Percentiles rank a stretch among this genome's conserved stretches.
phyloP scores from a whole-genome alignment of 1,140 invertebrate genomes.

The Cataglyphis hispanica region DNA sequence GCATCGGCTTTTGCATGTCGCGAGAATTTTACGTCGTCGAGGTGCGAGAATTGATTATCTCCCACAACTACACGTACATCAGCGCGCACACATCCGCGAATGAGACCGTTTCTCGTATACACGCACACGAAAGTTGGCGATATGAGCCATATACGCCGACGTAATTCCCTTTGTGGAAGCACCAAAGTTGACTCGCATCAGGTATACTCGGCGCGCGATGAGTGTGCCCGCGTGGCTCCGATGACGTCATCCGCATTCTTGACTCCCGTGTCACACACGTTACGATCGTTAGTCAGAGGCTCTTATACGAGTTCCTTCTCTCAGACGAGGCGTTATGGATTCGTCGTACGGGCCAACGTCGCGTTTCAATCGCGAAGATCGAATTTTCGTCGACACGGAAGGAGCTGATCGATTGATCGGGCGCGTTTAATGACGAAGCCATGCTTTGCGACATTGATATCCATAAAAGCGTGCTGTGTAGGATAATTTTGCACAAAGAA shows the following conservation, averaged over 20 bases:
- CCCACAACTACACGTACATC: conserved; percentile 1
- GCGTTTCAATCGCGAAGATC: conserved; percentile 9
- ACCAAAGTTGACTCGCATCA: conserved; percentile 55
- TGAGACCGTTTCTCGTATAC: background rate
- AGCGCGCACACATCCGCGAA: background rate
- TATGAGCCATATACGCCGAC: background rate
- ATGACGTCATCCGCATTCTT: conserved; percentile 74
- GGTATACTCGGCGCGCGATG: conserved; percentile 55
- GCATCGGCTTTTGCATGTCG: background rate
- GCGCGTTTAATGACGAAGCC: conserved; percentile 40
- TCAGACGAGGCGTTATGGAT: conserved; percentile 20
- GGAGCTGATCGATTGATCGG: background rate
- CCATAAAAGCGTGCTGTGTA: background rate
- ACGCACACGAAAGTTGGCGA: background rate
- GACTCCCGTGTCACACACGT: conserved; percentile 72
- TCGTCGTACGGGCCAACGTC: conserved; percentile 32
- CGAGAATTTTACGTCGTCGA: conserved; percentile 18
- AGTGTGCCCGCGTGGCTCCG: conserved; percentile 54
- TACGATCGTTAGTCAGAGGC: conserved; percentile 68
- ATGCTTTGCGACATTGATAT: conserved; percentile 33
- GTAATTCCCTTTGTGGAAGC: conserved; percentile 55
- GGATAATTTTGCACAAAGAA: too few species aligned
- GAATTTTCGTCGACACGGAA: conserved; percentile 39
- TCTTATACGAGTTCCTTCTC: conserved; percentile 72
- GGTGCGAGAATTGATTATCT: conserved; percentile 50